phyloP scores from a whole-genome alignment of 92 coral and sea anemone species.

The Virgularia gustaviana region DNA sequence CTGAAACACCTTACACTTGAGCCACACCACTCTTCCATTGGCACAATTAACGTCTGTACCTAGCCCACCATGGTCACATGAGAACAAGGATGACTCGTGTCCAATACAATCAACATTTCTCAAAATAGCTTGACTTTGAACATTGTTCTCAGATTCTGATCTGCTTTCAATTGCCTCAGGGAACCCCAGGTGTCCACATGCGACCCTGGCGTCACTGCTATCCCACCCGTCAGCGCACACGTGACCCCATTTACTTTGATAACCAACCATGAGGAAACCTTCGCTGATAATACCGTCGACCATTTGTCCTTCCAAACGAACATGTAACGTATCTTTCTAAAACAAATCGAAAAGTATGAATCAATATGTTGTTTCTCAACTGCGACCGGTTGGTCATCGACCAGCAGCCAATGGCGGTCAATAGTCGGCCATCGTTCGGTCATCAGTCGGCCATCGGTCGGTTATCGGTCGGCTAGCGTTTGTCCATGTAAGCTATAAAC shows the following conservation, averaged over 20 bases:
- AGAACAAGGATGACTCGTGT: slow-evolving; percentile 74
- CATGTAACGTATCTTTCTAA: slow-evolving; percentile 46
- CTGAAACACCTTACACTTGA: slow-evolving; percentile 50
- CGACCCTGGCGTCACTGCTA: slow-evolving; percentile 58
- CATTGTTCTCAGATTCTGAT: slow-evolving; percentile 21
- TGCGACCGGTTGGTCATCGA: neutral
- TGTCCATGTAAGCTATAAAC: too few relatives aligned
- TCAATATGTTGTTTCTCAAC: neutral
- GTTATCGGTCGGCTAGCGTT: neutral
- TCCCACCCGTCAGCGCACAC: slow-evolving; percentile 76
- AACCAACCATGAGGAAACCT: slow-evolving; percentile 63
- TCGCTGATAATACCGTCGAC: slow-evolving; percentile 65
- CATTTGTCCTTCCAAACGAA: slow-evolving; percentile 63
- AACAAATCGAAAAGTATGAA: neutral
- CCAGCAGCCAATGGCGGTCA: neutral
- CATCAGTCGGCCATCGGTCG: neutral
- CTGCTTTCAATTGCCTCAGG: slow-evolving; percentile 39
- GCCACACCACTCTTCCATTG: slow-evolving; percentile 46
- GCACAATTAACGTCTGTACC: slow-evolving; percentile 50
- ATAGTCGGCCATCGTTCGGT: neutral
- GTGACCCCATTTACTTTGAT: slow-evolving; percentile 61
- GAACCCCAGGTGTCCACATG: slow-evolving; percentile 92
- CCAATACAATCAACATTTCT: slow-evolving; percentile 63
- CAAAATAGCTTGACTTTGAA: slow-evolving; percentile 47
- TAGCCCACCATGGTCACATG: slow-evolving; percentile 73